Conservation (phyloP, 2,797 vertebrate genomes). For the Octomys mimax region DNA sequence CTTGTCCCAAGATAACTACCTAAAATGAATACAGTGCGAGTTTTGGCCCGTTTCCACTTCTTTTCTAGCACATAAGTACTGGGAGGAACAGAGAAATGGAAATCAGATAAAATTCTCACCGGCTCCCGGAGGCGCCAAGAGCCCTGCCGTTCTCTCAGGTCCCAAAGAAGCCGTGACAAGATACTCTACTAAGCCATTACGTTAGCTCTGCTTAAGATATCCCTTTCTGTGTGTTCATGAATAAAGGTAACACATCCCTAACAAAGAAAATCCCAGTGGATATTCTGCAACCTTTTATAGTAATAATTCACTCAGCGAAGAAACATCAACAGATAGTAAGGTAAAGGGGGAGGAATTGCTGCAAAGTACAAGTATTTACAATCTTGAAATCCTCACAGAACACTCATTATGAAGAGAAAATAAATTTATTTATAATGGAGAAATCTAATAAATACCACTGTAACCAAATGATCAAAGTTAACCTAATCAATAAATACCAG, state of each 20-base stretch:
- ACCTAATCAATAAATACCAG: not conserved
- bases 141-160: too few relatives aligned
- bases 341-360: not conserved
- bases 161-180: not conserved
- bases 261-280: not conserved
- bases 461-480: not conserved
- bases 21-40: not conserved
- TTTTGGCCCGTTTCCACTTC: not conserved
- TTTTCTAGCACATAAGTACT: not conserved
- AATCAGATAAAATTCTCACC: not conserved
- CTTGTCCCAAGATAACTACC: not conserved
- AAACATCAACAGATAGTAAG: not conserved
- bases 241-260: not conserved
- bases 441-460: not conserved
- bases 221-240: not conserved
- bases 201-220: not conserved
- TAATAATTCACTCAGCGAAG: not conserved
- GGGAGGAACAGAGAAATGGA: not conserved
- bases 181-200: not conserved
- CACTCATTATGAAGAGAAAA: not conserved
- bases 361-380: not conserved
- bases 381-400: not conserved
- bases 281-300: not conserved
- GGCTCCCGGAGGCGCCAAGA: not conserved
- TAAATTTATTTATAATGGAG: not conserved